Conservation (phyloP, 1,140 invertebrate genomes). For the Mycetomoellerius zeteki region DNA sequence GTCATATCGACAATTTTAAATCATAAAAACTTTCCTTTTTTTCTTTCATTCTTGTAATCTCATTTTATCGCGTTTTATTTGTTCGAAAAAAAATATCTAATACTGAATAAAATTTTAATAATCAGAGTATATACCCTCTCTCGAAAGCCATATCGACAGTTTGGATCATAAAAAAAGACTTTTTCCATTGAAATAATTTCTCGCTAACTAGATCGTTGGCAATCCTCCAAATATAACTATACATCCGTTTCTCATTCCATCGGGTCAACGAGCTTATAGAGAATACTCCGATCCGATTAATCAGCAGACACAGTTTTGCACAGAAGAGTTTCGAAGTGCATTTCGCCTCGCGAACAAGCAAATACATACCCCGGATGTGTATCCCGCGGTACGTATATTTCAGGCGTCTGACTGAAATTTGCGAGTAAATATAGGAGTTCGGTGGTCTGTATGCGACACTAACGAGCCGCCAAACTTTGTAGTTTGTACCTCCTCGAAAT, state of each 20-base stretch:
- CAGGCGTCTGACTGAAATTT: constrained; percentile 70
- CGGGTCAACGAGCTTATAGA: constrained; percentile 47
- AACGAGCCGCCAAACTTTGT: constrained; percentile 76
- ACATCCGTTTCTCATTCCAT: constrained; percentile 32
- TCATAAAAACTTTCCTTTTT: too few relatives aligned
- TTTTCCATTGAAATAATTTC: constrained; percentile 24
- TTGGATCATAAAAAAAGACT: constrained; percentile 1
- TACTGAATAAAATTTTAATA: background rate
- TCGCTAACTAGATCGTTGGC: constrained; percentile 18
- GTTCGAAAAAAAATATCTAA: background rate
- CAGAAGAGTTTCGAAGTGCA: constrained; percentile 49
- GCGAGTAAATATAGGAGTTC: constrained; percentile 75
- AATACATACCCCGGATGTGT: constrained; percentile 21
- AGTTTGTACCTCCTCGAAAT: constrained; percentile 44
- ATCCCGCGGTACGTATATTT: constrained; percentile 62
- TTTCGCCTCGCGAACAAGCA: constrained; percentile 45
- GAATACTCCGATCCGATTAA: constrained; percentile 57
- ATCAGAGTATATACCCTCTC: background rate
- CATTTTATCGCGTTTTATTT: background rate
- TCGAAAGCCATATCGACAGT: background rate
- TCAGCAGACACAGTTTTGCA: constrained; percentile 44
- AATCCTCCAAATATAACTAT: constrained; percentile 15
- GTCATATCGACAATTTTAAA: too few relatives aligned
- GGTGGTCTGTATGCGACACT: constrained; percentile 73
- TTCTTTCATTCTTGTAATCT: background rate